Evolutionary conservation across 2,888 invertebrate species (phyloP).

Genomic region (Ceratothoa steindachneri): DNA sequence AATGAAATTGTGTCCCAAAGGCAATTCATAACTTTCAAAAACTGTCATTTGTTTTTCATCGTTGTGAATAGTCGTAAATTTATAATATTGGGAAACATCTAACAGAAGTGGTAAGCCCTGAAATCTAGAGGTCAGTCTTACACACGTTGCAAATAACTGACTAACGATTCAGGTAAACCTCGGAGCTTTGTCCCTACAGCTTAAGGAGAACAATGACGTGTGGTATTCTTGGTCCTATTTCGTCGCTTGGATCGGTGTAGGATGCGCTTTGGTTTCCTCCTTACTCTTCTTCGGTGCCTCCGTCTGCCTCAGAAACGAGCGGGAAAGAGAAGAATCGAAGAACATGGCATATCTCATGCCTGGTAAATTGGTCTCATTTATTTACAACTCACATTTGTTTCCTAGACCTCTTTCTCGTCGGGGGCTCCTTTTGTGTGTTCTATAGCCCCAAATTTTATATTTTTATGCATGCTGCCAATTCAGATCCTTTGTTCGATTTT

Average conservation of each 20-base stretch:
- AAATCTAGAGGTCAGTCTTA: too few species aligned
- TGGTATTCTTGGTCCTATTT: constrained; percentile 95
- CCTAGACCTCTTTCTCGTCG: too few species aligned
- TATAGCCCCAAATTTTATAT: too few species aligned
- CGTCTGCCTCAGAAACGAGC: constrained; percentile 87
- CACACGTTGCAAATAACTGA: background rate
- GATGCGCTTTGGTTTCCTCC: constrained; percentile 82
- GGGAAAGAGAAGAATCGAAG: constrained; percentile 89
- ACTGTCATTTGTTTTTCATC: too few species aligned
- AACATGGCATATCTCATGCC: constrained; percentile 98
- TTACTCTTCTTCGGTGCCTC: constrained; percentile 90
- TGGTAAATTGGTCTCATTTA: constrained; percentile 61
- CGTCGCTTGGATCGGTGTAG: constrained; percentile 94
- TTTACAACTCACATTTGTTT: too few species aligned
- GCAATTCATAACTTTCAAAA: too few species aligned
- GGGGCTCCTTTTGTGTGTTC: too few species aligned
- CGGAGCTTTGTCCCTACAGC: constrained; percentile 61
- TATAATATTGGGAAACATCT: too few species aligned
- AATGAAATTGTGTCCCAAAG: too few species aligned
- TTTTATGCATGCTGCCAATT: too few species aligned
- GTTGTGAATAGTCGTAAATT: too few species aligned
- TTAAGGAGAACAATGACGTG: constrained; percentile 74
- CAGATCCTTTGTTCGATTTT: too few species aligned
- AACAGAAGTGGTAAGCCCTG: background rate
- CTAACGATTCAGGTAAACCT: background rate